Evolutionary conservation across 2,888 invertebrate genomes (phyloP), one percentile per base, ranked within the genome.

Genomic region (Sisyra terminalis): DNA sequence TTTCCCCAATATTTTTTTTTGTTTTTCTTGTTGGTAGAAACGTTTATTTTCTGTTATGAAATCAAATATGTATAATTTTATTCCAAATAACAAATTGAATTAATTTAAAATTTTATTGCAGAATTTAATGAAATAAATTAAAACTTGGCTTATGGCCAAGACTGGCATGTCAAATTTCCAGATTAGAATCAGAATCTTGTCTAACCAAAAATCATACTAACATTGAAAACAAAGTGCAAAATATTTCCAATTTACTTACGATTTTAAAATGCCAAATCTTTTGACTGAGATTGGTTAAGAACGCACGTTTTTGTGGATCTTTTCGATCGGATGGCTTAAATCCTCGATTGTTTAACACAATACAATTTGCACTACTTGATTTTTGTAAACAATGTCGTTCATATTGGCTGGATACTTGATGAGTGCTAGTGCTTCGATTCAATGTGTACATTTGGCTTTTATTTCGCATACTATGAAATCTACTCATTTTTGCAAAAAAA

Each of bases 311-410:
- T 51, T 68, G 67, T 1, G 87, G 86, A 63, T 89, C 86, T 57
- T 77, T 78, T 61, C 76, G 72, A 63, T 89, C 88, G 2, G 87
- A 87, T 1, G 88, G 88, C 55, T 84, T 85, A 63, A 84, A 85
- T 29, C 88, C 85, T 24, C 86, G 70, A 48, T 73, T 71, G 41
- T 73, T 75, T 55, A 83, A 73, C 46, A 84, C 67, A 11, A 74
- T 67, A 56, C 75, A 75, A 51, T 63, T 37, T 11, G 11, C 49
- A 10, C 57, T 54, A 45, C 60, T 63, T 7, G 60, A 60, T 49
- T 54, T 59, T 47, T 54, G 53, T 14, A 61, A 46, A 5, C 49
- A 52, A 44, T 43, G 38, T 30, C 38, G 11, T 29, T 43, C 40
- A 29, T 29, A 39, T 14, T 46, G 50, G 8, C 56, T 56, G 3